Percentiles rank a stretch among this genome's conserved stretches.
Evolutionary conservation across 2,113 vertebrate species (phyloP).

Genomic region (Podarcis cretensis): DNA sequence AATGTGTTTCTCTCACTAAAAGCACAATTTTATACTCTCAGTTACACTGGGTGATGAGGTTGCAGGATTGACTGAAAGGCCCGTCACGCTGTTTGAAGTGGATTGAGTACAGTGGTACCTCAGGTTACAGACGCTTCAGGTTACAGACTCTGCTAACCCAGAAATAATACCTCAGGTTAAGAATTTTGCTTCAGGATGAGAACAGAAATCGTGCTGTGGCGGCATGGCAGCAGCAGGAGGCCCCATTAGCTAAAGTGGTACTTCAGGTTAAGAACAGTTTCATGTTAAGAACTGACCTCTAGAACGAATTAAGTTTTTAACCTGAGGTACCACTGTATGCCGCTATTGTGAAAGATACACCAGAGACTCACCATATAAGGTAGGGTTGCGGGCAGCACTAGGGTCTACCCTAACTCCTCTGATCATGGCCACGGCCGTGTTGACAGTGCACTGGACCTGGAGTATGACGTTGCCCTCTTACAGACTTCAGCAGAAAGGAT

Average conservation of each 20-base stretch:
- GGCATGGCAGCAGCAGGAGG: too few relatives aligned
- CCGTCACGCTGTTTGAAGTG: not conserved
- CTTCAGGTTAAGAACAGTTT: too few relatives aligned
- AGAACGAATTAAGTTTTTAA: too few relatives aligned
- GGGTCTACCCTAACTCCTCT: not conserved
- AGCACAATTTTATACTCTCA: not conserved
- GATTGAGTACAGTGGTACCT: not conserved
- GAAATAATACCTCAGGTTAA: too few relatives aligned
- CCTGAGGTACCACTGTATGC: too few relatives aligned
- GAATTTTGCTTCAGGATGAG: too few relatives aligned
- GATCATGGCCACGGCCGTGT: too few relatives aligned
- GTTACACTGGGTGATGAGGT: not conserved
- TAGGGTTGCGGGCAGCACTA: not conserved
- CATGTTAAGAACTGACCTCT: too few relatives aligned
- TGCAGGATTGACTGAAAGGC: not conserved
- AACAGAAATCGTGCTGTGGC: too few relatives aligned
- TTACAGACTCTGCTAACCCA: too few relatives aligned
- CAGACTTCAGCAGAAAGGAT: not conserved
- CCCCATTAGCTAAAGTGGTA: too few relatives aligned
- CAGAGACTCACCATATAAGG: not conserved
- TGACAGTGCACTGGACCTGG: not conserved
- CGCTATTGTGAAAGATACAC: not conserved
- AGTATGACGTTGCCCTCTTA: not conserved
- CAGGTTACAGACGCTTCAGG: too few relatives aligned
- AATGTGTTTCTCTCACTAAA: slow-evolving; percentile 1